Conservation (phyloP, 2,113 vertebrate genomes). For the Alethe castanea region DNA sequence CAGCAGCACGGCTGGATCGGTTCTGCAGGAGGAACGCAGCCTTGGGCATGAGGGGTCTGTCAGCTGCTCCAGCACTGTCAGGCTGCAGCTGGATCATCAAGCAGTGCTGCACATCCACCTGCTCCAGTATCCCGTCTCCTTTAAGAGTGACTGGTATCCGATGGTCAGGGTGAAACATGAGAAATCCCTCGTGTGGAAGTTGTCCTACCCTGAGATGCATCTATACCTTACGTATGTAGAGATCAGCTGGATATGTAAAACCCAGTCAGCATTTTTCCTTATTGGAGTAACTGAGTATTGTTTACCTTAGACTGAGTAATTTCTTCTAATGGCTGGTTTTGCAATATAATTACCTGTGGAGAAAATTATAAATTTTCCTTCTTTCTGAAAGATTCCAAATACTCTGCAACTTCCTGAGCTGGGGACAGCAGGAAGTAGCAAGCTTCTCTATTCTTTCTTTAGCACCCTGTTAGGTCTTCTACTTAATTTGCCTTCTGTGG, state of each 20-base stretch:
- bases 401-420: not conserved
- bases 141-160: accelerated
- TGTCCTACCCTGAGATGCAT: not conserved
- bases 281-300: not conserved
- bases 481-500: not conserved
- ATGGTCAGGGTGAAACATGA: not conserved
- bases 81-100: not conserved
- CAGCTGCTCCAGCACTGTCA: not conserved
- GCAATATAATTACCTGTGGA: not conserved
- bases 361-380: not conserved
- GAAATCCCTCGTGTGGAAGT: not conserved
- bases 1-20: accelerated
- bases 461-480: not conserved
- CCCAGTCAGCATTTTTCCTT: not conserved
- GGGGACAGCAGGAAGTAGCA: not conserved
- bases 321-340: not conserved
- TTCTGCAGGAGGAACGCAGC: not conserved
- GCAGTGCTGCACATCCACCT: accelerated
- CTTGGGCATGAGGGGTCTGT: accelerated
- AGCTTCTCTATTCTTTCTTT: not conserved
- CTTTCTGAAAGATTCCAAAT: not conserved
- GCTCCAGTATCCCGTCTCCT: not conserved
- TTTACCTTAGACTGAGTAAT: not conserved
- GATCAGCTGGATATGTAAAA: not conserved
- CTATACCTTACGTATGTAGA: accelerated